Conservation (phyloP, 2,888 invertebrate species). For the Lycocerus yunnanus region DNA sequence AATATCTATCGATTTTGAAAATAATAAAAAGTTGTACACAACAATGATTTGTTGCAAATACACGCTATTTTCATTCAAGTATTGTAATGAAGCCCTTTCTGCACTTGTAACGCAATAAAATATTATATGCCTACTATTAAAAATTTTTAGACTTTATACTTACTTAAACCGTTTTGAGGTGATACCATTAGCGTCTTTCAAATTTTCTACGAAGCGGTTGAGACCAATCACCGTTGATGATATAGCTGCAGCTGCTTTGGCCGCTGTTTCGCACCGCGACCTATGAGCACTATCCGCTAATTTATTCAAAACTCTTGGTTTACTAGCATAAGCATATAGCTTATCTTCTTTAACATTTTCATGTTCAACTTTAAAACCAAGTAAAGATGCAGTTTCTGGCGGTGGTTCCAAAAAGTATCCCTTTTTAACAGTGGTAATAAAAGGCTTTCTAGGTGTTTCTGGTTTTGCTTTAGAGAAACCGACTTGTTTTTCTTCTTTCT, state of each 20-base stretch:
- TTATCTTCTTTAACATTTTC: constrained; percentile 40
- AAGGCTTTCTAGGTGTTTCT: constrained; percentile 58
- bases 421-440: constrained; percentile 79
- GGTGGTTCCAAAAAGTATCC: constrained; percentile 82
- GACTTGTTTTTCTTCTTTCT: constrained; percentile 60
- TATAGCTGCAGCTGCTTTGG: constrained; percentile 48
- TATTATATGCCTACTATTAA: no score
- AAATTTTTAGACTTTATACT: no score
- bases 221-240: constrained; percentile 44
- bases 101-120: no score
- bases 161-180: constrained; percentile 35
- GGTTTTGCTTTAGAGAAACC: constrained; percentile 35
- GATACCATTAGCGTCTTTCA: constrained; percentile 38
- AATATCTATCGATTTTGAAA: no score
- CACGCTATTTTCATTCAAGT: no score
- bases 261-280: constrained; percentile 50
- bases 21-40: no score
- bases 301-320: constrained; percentile 61
- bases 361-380: constrained; percentile 58
- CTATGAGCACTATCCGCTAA: constrained; percentile 45
- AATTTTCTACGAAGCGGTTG: constrained; percentile 28
- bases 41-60: no score
- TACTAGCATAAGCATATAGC: constrained; percentile 70
- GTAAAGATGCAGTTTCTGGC: constrained; percentile 68
- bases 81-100: no score